Conservation (phyloP, 2,888 invertebrate species). For the Clanis bilineata region DNA sequence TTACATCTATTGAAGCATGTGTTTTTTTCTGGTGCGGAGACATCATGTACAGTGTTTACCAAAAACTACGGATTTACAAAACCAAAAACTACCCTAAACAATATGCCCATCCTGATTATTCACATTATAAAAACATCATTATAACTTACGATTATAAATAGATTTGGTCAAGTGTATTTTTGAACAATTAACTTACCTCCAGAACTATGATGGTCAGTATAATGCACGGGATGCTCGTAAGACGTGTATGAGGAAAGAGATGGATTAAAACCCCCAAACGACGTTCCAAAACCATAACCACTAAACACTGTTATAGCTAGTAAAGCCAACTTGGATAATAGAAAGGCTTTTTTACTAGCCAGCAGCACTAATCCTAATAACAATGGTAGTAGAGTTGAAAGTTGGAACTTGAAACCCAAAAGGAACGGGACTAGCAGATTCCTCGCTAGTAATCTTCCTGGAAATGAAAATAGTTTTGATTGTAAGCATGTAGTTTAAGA, state of each 20-base stretch:
- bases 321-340: conserved; percentile 88
- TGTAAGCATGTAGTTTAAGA: conserved; percentile 23
- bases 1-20: no score
- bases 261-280: conserved; percentile 52
- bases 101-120: no score
- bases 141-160: no score
- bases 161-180: no score
- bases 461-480: conserved; percentile 52
- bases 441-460: conserved; percentile 87
- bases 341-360: conserved; percentile 89
- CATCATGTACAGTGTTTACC: neutral
- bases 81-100: neutral
- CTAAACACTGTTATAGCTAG: conserved; percentile 87
- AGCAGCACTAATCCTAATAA: conserved; percentile 87
- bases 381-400: conserved; percentile 88
- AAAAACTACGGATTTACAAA: neutral
- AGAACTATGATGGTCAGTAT: conserved; percentile 57
- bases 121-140: no score
- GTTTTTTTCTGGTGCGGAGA: no score
- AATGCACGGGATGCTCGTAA: conserved; percentile 53
- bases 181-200: conserved; percentile 53
- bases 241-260: conserved; percentile 60
- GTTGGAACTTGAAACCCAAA: conserved; percentile 90
- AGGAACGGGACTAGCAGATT: conserved; percentile 89
- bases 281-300: conserved; percentile 68